phyloP scores from a whole-genome alignment of 1,140 invertebrate genomes.

The Euglossa dilemma region DNA sequence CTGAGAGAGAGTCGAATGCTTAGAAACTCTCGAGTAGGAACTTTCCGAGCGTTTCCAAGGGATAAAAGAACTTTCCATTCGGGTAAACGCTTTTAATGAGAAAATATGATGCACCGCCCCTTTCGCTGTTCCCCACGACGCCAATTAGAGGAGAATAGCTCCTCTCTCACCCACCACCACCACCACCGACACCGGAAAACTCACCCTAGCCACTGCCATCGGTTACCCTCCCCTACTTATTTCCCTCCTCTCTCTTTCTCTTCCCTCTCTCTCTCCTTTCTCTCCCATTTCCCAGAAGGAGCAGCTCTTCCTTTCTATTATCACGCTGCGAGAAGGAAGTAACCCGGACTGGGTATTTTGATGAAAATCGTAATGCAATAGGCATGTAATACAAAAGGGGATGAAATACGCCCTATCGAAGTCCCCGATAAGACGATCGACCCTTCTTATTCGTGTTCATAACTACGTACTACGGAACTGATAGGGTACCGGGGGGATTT shows the following conservation, averaged over 20 bases:
- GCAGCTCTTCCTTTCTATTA: constrained; percentile 58
- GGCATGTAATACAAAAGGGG: constrained; percentile 77
- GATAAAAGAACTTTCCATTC: constrained; percentile 70
- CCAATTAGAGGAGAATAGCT: constrained; percentile 75
- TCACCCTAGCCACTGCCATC: constrained; percentile 4
- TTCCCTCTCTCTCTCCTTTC: neutral
- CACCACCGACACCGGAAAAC: neutral
- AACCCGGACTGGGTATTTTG: constrained; percentile 63
- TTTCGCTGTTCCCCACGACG: constrained; percentile 61
- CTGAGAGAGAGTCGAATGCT: constrained; percentile 51
- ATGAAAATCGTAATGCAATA: constrained; percentile 82
- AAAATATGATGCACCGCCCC: constrained; percentile 71
- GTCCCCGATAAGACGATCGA: constrained; percentile 63
- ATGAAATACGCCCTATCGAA: constrained; percentile 67
- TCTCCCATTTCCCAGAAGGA: neutral
- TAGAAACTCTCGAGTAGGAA: constrained; percentile 62
- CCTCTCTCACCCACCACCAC: neutral
- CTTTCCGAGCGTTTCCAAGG: constrained; percentile 62
- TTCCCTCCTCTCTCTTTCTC: neutral
- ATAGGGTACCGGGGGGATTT: constrained; percentile 53
- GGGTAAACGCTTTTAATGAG: constrained; percentile 72
- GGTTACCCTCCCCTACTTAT: no score
- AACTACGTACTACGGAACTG: constrained; percentile 63
- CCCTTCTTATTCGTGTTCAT: constrained; percentile 69
- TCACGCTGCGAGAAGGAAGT: constrained; percentile 60